A percentile compares a stretch with the other conserved stretches of the same genome.
Evolutionary conservation across 1,140 invertebrate species (phyloP).

Genomic region (Melanaphis sacchari): DNA sequence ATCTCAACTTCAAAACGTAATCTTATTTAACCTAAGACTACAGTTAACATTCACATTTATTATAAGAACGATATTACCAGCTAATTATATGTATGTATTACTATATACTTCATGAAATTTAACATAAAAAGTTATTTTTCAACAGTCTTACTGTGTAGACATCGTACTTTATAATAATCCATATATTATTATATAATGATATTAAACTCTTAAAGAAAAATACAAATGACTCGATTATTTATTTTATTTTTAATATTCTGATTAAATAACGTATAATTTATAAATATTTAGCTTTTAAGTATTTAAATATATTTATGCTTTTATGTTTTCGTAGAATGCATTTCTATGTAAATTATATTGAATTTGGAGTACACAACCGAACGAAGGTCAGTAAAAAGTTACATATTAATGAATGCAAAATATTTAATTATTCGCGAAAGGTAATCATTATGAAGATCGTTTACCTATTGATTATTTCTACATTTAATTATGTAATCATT

Average conservation of each 20-base stretch:
- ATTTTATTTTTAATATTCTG: not conserved
- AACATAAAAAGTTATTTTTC: not conserved
- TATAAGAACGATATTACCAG: not conserved
- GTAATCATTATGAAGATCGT: not conserved
- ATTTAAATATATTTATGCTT: not conserved
- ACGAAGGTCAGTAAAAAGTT: not conserved
- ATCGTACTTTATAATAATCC: not conserved
- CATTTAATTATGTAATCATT: not conserved
- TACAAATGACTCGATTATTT: not conserved
- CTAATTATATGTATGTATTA: not conserved
- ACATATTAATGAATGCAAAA: not conserved
- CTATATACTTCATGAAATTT: not conserved
- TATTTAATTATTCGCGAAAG: not conserved
- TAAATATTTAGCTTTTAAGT: not conserved
- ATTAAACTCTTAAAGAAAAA: not conserved
- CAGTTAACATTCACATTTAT: slow-evolving; percentile 21
- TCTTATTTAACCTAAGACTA: not conserved
- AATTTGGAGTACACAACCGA: too few species aligned
- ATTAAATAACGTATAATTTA: not conserved
- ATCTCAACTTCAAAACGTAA: not conserved
- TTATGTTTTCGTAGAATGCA: not conserved
- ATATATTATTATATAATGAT: not conserved
- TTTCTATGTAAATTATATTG: not conserved
- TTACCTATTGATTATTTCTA: not conserved
- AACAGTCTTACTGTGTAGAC: not conserved